Evolutionary conservation across 1,140 invertebrate genomes (phyloP).

Genomic region (Diorhabda elongata): DNA sequence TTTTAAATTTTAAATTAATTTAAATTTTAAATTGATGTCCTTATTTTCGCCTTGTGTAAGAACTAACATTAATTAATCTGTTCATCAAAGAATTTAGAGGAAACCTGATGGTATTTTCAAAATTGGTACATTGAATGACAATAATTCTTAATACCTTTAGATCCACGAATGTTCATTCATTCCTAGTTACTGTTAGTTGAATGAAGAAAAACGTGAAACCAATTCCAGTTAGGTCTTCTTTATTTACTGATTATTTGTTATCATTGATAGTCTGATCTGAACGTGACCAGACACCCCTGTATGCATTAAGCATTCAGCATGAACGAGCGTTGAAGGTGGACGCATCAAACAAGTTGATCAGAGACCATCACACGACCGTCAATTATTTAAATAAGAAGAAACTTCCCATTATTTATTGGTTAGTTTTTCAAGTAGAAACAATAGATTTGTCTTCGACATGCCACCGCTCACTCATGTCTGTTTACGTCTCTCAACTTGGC

Average conservation of each 20-base stretch:
- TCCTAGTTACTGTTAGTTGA: too few species aligned
- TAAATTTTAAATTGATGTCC: too few species aligned
- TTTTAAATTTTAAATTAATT: too few species aligned
- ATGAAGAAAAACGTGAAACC: too few species aligned
- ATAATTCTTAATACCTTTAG: too few species aligned
- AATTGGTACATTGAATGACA: too few species aligned
- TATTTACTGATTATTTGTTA: background rate
- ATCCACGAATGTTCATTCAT: too few species aligned
- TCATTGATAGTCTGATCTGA: background rate
- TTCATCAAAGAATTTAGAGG: too few species aligned
- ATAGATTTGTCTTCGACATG: conserved; percentile 44
- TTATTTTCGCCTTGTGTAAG: too few species aligned
- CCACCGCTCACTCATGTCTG: conserved; percentile 34
- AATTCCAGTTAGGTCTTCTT: too few species aligned
- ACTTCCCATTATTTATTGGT: conserved; percentile 41
- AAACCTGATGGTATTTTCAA: too few species aligned
- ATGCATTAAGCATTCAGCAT: background rate
- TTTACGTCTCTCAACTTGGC: conserved; percentile 13
- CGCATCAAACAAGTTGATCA: background rate
- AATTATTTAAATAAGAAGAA: conserved; percentile 38
- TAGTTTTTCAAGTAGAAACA: conserved; percentile 38
- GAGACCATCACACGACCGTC: conserved; percentile 36
- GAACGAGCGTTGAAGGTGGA: background rate
- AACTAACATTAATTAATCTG: too few species aligned
- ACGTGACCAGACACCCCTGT: background rate